Conservation (phyloP, 37 sponge, comb jelly and placozoan species). For the Theonella swinhoei region DNA sequence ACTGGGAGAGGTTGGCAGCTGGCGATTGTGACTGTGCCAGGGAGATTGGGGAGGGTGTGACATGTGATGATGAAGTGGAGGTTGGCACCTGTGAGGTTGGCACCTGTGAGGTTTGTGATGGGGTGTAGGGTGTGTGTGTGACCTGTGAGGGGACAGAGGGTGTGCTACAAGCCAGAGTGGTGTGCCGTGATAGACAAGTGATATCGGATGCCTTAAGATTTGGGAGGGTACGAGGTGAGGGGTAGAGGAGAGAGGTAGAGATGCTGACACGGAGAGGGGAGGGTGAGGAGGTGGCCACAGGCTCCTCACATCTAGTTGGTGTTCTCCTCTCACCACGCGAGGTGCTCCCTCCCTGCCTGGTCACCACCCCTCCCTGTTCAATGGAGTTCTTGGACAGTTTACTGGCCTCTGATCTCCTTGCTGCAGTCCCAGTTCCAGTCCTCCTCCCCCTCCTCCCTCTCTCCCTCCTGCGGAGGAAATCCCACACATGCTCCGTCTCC, state of each 20-base stretch:
- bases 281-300: background rate
- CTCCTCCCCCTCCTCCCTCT: background rate
- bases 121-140: background rate
- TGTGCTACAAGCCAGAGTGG: background rate
- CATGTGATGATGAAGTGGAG: background rate
- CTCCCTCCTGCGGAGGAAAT: background rate
- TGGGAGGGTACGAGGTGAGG: background rate
- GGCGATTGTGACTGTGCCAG: background rate
- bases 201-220: background rate
- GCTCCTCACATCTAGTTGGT: background rate
- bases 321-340: background rate
- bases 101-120: background rate
- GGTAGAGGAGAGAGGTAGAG: background rate
- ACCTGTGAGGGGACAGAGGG: background rate
- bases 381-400: background rate
- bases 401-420: background rate
- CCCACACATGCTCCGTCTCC: background rate
- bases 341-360: background rate
- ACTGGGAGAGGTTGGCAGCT: background rate
- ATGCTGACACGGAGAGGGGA: background rate
- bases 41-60: background rate
- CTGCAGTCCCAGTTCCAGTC: background rate
- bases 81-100: background rate
- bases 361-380: background rate
- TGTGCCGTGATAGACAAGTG: background rate